Evolutionary conservation across 1,140 invertebrate genomes (phyloP).

Genomic region (Triops cancriformis): DNA sequence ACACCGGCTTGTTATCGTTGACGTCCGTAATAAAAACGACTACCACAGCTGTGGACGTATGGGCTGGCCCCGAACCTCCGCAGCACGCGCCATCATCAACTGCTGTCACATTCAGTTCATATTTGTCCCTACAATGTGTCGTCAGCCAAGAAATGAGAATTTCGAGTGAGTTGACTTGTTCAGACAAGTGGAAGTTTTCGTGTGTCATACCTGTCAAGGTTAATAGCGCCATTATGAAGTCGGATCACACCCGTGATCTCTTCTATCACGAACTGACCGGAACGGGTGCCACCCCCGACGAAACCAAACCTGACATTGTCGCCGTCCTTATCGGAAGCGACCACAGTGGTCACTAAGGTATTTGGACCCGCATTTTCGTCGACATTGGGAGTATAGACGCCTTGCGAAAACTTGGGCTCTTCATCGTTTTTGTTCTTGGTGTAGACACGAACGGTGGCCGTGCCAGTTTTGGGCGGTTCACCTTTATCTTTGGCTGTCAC

Average conservation of each 20-base stretch:
- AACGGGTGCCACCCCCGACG: constrained; percentile 76
- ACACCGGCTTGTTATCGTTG: constrained; percentile 90
- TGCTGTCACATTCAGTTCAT: constrained; percentile 87
- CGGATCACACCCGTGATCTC: constrained; percentile 90
- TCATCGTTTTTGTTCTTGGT: constrained; percentile 95
- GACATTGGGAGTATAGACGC: constrained; percentile 91
- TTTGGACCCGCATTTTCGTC: constrained; percentile 91
- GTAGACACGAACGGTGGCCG: constrained; percentile 83
- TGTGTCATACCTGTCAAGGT: constrained; percentile 49
- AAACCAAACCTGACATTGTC: constrained; percentile 91
- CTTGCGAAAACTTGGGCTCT: constrained; percentile 90
- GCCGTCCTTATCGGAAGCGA: constrained; percentile 90
- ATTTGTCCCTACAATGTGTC: constrained; percentile 51
- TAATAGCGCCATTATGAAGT: constrained; percentile 71
- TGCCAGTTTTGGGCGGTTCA: constrained; percentile 80
- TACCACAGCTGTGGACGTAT: constrained; percentile 88
- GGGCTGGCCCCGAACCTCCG: constrained; percentile 69
- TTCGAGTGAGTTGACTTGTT: not conserved
- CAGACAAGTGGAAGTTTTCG: not conserved
- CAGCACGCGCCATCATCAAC: constrained; percentile 90
- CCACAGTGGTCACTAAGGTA: constrained; percentile 85
- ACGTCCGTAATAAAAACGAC: constrained; percentile 94
- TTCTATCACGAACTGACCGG: constrained; percentile 89
- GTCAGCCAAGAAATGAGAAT: not conserved
- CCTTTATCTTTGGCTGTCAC: constrained; percentile 89